Conservation (phyloP, 2,113 vertebrate species). For the Podarcis muralis region DNA sequence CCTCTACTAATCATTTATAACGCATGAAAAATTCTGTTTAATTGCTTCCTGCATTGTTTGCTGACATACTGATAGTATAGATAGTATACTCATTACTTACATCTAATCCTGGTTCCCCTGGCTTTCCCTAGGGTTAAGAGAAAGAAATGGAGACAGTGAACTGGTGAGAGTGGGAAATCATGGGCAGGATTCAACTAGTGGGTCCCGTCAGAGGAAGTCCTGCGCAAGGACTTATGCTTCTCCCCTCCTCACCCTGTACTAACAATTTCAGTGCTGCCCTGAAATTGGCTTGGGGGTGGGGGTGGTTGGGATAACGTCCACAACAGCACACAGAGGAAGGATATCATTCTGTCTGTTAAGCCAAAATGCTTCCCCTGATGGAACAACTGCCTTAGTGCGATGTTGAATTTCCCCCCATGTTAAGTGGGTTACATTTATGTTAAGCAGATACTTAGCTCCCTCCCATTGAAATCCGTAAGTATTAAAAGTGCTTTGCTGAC, state of each 20-base stretch:
- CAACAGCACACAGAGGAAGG: too few species aligned
- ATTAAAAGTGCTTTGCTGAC: not conserved
- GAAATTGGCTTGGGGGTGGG: too few species aligned
- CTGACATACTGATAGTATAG: not conserved
- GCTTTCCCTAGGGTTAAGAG: conserved; percentile 82
- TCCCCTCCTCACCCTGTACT: too few species aligned
- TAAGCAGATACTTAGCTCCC: not conserved
- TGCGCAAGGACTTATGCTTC: too few species aligned
- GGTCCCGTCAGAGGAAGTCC: too few species aligned
- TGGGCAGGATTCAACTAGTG: too few species aligned
- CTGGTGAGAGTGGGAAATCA: not conserved
- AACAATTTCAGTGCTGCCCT: too few species aligned
- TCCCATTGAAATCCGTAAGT: not conserved
- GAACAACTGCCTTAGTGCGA: too few species aligned
- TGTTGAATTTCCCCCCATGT: too few species aligned
- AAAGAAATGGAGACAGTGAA: not conserved
- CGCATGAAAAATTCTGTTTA: not conserved
- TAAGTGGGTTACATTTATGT: not conserved
- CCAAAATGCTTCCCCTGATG: too few species aligned
- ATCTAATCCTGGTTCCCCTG: conserved; percentile 92
- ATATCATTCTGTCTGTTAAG: too few species aligned
- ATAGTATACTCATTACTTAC: conserved; percentile 79
- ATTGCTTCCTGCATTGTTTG: fast-evolving
- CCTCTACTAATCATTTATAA: not conserved
- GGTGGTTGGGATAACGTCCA: too few species aligned